Evolutionary conservation across 1,140 invertebrate species (phyloP), one percentile per base, ranked within the genome.

Genomic region (Bacillus rossius): DNA sequence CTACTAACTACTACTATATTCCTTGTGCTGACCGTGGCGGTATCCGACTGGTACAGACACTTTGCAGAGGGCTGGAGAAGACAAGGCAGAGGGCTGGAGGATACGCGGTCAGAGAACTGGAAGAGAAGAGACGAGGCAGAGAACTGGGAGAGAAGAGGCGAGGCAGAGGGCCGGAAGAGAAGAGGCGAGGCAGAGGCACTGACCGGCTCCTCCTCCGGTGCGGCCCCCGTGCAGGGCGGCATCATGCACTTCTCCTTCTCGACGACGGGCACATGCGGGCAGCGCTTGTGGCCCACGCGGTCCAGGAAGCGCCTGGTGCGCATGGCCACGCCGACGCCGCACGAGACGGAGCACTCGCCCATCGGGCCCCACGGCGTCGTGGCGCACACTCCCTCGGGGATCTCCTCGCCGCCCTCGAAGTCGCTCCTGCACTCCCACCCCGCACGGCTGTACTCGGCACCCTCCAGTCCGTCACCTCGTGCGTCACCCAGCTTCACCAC

Each of bases 281-380:
- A 92, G 56, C 85, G 88, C 71, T 93, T 92, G 42, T 83, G 80
- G 14, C 87, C 87, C 76, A 84, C 81, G 23, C 78, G 81, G 69
- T 92, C 81, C 1, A 83, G 62, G 71, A 94, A 94, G 19, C 79
- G 77, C 19, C 92, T 74, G 0, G 81, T 84, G 26, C 91, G 77
- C 73, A 88, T 86, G 68, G 79, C 82, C 38, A 88, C 74, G 1
- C 92, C 93, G 34, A 86, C 75, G 1, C 91, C 92, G 70, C 93
- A 96, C 8, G 85, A 85, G 1, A 82, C 83, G 0, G 89, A 91
- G 72, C 92, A 96, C 59, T 88, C 82, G 5, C 87, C 87, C 91
- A 90, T 95, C 34, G 77, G 71, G 17, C 81, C 79, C 92, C 92
- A 95, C 13, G 82, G 78, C 1, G 83, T 82, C 0, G 86, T 87